phyloP scores from a whole-genome alignment of 2,888 invertebrate genomes.

The Rhopalosiphum nymphaeae region DNA sequence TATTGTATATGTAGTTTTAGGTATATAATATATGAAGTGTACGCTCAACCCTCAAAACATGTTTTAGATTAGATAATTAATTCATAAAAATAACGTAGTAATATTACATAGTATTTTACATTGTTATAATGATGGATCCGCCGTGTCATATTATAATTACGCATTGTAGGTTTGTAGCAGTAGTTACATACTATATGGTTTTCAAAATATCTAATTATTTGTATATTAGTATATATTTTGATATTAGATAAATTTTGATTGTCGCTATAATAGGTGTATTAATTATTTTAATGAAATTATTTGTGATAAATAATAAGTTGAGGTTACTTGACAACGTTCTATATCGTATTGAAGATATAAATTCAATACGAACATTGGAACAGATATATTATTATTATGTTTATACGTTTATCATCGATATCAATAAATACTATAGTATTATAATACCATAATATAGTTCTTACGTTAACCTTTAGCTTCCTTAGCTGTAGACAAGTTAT shows the following conservation, averaged over 20 bases:
- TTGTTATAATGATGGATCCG: neutral
- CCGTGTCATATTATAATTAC: neutral
- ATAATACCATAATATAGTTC: neutral
- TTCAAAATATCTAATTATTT: neutral
- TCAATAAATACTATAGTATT: neutral
- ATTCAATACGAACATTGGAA: neutral
- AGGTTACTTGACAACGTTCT: no score
- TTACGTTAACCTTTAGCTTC: neutral
- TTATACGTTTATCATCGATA: neutral
- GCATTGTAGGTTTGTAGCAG: neutral
- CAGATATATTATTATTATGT: neutral
- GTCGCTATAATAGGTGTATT: neutral
- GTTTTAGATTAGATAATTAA: conserved; percentile 7
- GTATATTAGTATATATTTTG: neutral
- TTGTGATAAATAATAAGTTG: neutral
- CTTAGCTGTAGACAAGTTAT: neutral
- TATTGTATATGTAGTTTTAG: neutral
- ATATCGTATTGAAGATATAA: neutral
- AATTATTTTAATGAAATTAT: neutral
- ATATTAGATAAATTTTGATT: neutral
- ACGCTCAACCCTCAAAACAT: neutral
- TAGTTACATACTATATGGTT: neutral
- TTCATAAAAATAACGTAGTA: neutral
- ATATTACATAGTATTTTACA: neutral
- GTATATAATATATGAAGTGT: neutral